Evolutionary conservation across 1,140 invertebrate genomes (phyloP).

Genomic region (Drosophila virilis): DNA sequence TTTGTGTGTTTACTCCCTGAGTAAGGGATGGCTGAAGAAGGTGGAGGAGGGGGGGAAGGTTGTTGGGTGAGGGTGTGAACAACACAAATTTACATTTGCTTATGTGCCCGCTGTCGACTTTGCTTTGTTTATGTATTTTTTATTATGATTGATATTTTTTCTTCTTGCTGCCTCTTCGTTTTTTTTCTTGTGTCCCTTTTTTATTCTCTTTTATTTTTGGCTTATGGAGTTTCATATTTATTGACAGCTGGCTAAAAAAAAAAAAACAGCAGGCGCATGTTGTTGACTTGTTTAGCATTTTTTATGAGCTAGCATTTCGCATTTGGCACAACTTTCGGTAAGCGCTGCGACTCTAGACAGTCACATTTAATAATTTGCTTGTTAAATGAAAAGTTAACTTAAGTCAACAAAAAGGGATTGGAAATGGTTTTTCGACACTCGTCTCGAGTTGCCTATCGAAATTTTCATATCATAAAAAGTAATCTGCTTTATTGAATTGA

Average conservation of each 20-base stretch:
- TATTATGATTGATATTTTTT: slow-evolving; percentile 61
- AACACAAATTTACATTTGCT: slow-evolving; percentile 53
- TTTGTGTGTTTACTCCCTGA: slow-evolving; percentile 35
- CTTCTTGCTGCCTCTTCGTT: slow-evolving; percentile 6
- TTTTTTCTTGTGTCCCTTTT: background rate
- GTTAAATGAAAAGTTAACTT: slow-evolving; percentile 39
- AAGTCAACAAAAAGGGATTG: slow-evolving; percentile 2
- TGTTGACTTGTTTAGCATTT: slow-evolving; percentile 60
- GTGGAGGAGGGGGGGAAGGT: background rate
- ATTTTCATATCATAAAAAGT: background rate
- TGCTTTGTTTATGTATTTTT: slow-evolving; percentile 61
- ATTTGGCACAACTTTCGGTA: slow-evolving; percentile 9
- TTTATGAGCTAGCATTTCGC: slow-evolving; percentile 45
- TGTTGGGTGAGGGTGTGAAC: slow-evolving; percentile 16
- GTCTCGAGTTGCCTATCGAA: background rate
- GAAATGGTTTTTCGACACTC: background rate
- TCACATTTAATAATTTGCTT: slow-evolving; percentile 53
- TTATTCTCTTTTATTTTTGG: slow-evolving; percentile 15
- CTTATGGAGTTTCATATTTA: slow-evolving; percentile 52
- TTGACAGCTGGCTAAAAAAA: slow-evolving; percentile 49
- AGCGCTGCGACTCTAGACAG: slow-evolving; percentile 32
- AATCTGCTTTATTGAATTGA: background rate
- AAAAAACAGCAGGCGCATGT: slow-evolving; percentile 29
- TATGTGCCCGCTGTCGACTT: slow-evolving; percentile 52
- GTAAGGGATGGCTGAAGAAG: background rate